Evolutionary conservation across 2,113 vertebrate genomes (phyloP).

Genomic region (Laterallus jamaicensis): DNA sequence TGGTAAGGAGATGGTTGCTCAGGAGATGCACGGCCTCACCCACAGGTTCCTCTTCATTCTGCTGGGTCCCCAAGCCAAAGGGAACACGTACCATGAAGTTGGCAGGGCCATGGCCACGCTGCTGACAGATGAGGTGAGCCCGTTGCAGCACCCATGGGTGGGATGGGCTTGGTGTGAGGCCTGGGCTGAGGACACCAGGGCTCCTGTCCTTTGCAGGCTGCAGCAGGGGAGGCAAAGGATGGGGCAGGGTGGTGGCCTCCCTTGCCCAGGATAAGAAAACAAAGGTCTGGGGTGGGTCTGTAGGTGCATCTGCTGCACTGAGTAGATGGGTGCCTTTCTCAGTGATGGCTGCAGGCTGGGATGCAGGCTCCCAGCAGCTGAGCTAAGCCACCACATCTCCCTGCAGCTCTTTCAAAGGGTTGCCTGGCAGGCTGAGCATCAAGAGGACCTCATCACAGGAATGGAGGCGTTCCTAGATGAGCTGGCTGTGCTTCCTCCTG

Average conservation of each 20-base stretch:
- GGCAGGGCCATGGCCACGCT: constrained; percentile 78
- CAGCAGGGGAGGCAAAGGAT: background rate
- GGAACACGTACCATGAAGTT: constrained; percentile 73
- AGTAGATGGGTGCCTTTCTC: background rate
- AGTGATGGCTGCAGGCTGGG: background rate
- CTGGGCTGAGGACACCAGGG: background rate
- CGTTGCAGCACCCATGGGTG: background rate
- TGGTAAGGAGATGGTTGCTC: background rate
- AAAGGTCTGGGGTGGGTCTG: background rate
- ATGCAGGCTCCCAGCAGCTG: background rate
- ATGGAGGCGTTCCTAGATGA: constrained; percentile 76
- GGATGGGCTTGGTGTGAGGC: background rate
- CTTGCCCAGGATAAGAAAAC: background rate
- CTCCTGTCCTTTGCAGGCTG: background rate
- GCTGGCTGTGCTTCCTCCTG: constrained; percentile 77
- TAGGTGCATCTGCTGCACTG: background rate
- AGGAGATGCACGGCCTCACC: background rate
- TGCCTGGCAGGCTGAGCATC: constrained; percentile 60
- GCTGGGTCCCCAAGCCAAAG: constrained; percentile 66
- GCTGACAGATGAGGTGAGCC: constrained; percentile 77
- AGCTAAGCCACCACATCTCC: background rate
- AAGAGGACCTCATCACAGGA: constrained; percentile 70
- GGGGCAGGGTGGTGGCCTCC: accelerated
- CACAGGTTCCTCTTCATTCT: constrained; percentile 82
- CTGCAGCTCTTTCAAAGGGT: constrained; percentile 74